These are phyloP conservation scores for Heptranchias perlo DNA, from an alignment of 2,113 vertebrate species.

Conservation along the genomic window DNA sequence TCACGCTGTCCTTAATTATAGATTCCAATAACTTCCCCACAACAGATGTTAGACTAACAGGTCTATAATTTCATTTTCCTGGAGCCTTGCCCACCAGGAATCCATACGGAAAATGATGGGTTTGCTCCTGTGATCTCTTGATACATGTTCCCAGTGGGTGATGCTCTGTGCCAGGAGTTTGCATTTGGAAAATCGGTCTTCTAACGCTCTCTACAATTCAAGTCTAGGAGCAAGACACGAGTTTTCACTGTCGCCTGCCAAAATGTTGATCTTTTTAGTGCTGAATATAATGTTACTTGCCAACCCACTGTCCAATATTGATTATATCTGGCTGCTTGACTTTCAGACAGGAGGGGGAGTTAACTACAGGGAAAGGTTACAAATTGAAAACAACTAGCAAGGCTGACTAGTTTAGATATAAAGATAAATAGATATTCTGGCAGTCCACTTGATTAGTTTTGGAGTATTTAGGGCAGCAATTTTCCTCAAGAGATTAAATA, in stretches of 20 bases:
- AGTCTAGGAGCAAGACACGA: neutral
- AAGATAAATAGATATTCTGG: constrained; percentile 15
- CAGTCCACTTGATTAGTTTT: neutral
- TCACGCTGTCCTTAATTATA: too few relatives aligned
- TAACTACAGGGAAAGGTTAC: neutral
- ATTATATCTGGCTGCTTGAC: neutral
- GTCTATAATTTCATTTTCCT: too few relatives aligned
- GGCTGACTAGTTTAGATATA: neutral
- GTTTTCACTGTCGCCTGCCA: neutral
- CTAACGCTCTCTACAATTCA: neutral
- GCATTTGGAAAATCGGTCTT: neutral
- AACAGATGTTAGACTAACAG: too few relatives aligned
- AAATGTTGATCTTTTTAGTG: neutral
- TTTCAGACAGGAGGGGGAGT: neutral
- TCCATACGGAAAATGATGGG: neutral
- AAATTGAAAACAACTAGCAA: constrained; percentile 13
- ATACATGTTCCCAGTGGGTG: neutral
- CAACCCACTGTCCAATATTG: neutral
- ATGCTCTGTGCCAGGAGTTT: neutral
- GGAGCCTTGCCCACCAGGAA: neutral
- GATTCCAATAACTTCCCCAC: too few relatives aligned
- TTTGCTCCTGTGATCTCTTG: neutral
- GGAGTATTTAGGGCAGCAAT: neutral
- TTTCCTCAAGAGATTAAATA: neutral
- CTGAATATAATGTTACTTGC: neutral